Base-by-base conservation (phyloP, 2,797 vertebrate genomes). In the Psittacula echo region DNA sequence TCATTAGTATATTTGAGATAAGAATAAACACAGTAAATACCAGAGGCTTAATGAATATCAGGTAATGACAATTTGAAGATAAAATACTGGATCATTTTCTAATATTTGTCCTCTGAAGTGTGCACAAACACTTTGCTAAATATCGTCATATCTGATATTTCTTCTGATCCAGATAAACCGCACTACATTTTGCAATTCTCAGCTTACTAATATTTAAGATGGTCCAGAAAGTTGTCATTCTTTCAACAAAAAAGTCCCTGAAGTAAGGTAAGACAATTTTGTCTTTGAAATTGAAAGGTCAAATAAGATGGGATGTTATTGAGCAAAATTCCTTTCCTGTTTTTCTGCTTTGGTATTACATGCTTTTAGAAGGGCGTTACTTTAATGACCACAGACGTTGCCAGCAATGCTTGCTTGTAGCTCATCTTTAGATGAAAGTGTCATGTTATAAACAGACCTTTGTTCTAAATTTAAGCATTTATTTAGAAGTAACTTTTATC, bases 41-140 rank as follows among this genome's bases (percentile, higher is more conserved):
- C 30, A 82, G 54, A 44, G 19, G 30, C 20, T 82, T 79, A 54
- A 87, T 30, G 18, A 87, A 79, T 29, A 20, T 87, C 85, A 75
- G 53, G 67, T 56, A 73, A 79, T 2, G 22, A 89, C 34, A 73
- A 90, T 62, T 5, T 45, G 30, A 89, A 90, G 64, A 82, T 23
- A 93, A 93, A 94, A 76, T 73, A 76, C 47, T 76, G 39, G 32
- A 70, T 66, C 2, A 14, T 94, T 94, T 94, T 90, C 50, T 89
- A 72, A 47, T 73, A 85, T 62, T 87, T 92, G 16, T 62, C 39
- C 24, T 79, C 67, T 89, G 77, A 85, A 78, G 4, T 42, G 37
- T 88, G 34, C 21, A 73, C 30, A 94, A 87, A 60, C 30, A 53
- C 15, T 37, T 32, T 56, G 26, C 18, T 79, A 84, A 90, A 32